Conservation (phyloP, 2,113 vertebrate species). For the Girardinichthys multiradiatus region DNA sequence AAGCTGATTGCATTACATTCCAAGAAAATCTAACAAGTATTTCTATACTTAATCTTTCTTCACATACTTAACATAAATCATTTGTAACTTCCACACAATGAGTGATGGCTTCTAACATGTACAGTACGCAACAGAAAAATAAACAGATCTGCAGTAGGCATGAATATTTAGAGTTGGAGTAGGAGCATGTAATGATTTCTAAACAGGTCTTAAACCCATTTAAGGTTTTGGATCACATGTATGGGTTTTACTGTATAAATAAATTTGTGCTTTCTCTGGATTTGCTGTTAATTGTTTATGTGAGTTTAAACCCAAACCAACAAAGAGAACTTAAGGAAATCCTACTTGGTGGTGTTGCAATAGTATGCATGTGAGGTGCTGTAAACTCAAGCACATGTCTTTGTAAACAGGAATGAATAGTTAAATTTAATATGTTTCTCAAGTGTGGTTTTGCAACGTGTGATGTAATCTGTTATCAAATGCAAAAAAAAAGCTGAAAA, state of each 20-base stretch:
- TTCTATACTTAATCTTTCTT: background rate
- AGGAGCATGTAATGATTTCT: slow-evolving; percentile 23
- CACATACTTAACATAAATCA: background rate
- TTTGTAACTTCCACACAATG: background rate
- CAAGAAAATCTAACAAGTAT: background rate
- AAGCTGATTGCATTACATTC: too few relatives aligned
- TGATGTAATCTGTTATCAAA: background rate
- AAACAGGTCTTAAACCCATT: slow-evolving; percentile 11
- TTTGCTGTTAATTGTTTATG: slow-evolving; percentile 11
- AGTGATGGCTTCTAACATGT: background rate
- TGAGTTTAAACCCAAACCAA: background rate
- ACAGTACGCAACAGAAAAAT: background rate
- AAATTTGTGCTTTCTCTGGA: slow-evolving; percentile 55
- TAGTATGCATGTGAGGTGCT: slow-evolving; percentile 16
- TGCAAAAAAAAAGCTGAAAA: background rate
- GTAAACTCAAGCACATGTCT: slow-evolving; percentile 50
- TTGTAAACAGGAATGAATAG: slow-evolving; percentile 28
- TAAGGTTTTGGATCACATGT: slow-evolving; percentile 40
- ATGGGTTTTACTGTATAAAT: slow-evolving; percentile 46
- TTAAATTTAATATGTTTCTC: background rate
- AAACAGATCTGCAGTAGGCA: slow-evolving; percentile 9
- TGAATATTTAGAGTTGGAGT: slow-evolving; percentile 20
- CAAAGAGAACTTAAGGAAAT: slow-evolving; percentile 13
- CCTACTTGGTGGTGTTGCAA: slow-evolving; percentile 40
- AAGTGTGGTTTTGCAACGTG: background rate